These are phyloP conservation scores for Callyntrura guangdongensis DNA, from an alignment of 2,888 invertebrate genomes.

Conservation along the genomic window DNA sequence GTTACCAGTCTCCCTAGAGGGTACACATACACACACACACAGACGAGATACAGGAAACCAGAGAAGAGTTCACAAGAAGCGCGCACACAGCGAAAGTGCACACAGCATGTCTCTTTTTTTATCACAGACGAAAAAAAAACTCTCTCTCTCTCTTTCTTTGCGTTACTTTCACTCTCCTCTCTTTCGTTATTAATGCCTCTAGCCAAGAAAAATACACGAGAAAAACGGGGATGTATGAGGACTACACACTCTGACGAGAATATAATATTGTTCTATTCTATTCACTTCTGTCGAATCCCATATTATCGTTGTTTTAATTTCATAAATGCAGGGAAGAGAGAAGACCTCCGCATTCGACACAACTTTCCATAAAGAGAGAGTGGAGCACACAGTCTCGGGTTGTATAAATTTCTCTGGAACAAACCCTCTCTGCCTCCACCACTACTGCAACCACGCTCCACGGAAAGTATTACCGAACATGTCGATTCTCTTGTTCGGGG, in stretches of 20 bases:
- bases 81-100: slow-evolving; percentile 62
- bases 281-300: not conserved
- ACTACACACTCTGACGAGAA: not conserved
- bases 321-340: slow-evolving; percentile 57
- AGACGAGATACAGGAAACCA: slow-evolving; percentile 1
- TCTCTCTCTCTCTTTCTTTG: not conserved
- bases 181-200: slow-evolving; percentile 65
- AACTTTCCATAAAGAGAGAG: not conserved
- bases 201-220: slow-evolving; percentile 64
- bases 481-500: slow-evolving; percentile 41
- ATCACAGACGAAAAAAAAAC: not conserved
- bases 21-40: slow-evolving; percentile 32
- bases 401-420: too few relatives aligned
- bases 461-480: not conserved
- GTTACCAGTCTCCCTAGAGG: slow-evolving; percentile 52
- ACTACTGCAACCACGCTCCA: not conserved
- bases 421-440: slow-evolving; percentile 3
- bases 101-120: slow-evolving; percentile 2
- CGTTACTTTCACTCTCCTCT: slow-evolving; percentile 58
- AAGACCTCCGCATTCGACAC: not conserved
- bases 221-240: not conserved
- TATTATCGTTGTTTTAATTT: slow-evolving; percentile 62
- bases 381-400: not conserved
- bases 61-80: not conserved
- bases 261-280: slow-evolving; percentile 9